phyloP scores from a whole-genome alignment of 2,888 invertebrate species.

The Erebia palarica region DNA sequence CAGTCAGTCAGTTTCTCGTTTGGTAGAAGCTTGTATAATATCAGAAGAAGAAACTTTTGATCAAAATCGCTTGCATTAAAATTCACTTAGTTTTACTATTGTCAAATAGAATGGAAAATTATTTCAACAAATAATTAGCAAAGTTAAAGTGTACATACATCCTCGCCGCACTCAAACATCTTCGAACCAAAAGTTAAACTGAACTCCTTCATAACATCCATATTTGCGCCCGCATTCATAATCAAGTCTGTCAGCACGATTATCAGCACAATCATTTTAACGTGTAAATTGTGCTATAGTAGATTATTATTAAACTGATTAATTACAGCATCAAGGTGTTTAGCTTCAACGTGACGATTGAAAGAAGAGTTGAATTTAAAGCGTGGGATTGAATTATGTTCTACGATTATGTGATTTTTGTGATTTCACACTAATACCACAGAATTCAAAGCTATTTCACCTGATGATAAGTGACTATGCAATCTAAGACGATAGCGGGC shows the following conservation, averaged over 20 bases:
- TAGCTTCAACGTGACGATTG: neutral
- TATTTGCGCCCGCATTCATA: constrained; percentile 12
- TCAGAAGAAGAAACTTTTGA: too few relatives aligned
- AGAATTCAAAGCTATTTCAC: too few relatives aligned
- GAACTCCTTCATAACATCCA: constrained; percentile 36
- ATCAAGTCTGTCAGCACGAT: neutral
- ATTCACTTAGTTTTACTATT: too few relatives aligned
- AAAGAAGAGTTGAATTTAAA: neutral
- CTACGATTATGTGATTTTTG: neutral
- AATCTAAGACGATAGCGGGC: too few relatives aligned
- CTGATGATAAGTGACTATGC: too few relatives aligned
- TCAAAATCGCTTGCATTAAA: too few relatives aligned
- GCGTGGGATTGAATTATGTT: neutral
- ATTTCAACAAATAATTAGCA: too few relatives aligned
- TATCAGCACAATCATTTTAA: constrained; percentile 6
- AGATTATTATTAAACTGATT: too few relatives aligned
- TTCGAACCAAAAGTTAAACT: constrained; percentile 38
- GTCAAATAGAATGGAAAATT: too few relatives aligned
- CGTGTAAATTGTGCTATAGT: neutral
- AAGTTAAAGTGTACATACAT: constrained; percentile 20
- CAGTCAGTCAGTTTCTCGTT: too few relatives aligned
- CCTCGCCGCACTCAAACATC: constrained; percentile 37
- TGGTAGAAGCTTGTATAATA: too few relatives aligned
- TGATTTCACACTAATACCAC: too few relatives aligned
- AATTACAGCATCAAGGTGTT: neutral